Evolutionary conservation across 2,888 invertebrate species (phyloP).

Genomic region (Caenorhabditis sp.): DNA sequence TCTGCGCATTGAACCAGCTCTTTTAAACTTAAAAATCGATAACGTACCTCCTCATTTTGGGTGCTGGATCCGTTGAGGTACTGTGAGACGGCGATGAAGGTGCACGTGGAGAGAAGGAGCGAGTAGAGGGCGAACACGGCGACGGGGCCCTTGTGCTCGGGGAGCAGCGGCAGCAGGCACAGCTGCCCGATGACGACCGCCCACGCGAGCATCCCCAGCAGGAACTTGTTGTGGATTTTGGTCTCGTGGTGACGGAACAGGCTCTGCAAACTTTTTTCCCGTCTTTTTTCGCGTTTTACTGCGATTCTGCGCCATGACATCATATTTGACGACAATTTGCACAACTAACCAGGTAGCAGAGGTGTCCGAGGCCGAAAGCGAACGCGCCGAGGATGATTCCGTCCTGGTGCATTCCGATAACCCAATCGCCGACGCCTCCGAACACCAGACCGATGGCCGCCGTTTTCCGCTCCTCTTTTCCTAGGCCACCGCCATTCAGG

Average conservation of each 20-base stretch:
- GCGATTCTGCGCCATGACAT: not conserved
- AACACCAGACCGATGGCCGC: slow-evolving; percentile 61
- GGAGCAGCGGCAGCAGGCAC: slow-evolving; percentile 54
- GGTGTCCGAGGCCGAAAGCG: slow-evolving; percentile 71
- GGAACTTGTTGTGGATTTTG: slow-evolving; percentile 43
- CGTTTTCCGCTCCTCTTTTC: slow-evolving; percentile 47
- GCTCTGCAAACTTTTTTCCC: slow-evolving; percentile 54
- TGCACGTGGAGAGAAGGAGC: slow-evolving; percentile 61
- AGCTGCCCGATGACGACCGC: slow-evolving; percentile 59
- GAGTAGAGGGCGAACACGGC: slow-evolving; percentile 62
- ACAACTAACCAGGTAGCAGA: slow-evolving; percentile 66
- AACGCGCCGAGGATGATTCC: slow-evolving; percentile 71
- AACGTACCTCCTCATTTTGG: slow-evolving; percentile 48
- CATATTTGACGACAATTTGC: not conserved
- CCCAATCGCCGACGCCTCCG: slow-evolving; percentile 71
- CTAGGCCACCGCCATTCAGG: slow-evolving; percentile 56
- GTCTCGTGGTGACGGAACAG: slow-evolving; percentile 42
- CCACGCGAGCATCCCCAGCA: slow-evolving; percentile 56
- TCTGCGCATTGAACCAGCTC: not conserved
- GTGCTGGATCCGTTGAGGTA: slow-evolving; percentile 57
- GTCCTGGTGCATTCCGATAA: slow-evolving; percentile 65
- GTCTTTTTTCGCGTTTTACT: too few species aligned
- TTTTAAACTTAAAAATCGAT: not conserved
- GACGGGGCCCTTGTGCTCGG: slow-evolving; percentile 54
- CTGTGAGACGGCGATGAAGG: slow-evolving; percentile 63